Evolutionary conservation across 2,113 vertebrate species (phyloP).

Genomic region (Synchiropus splendidus): DNA sequence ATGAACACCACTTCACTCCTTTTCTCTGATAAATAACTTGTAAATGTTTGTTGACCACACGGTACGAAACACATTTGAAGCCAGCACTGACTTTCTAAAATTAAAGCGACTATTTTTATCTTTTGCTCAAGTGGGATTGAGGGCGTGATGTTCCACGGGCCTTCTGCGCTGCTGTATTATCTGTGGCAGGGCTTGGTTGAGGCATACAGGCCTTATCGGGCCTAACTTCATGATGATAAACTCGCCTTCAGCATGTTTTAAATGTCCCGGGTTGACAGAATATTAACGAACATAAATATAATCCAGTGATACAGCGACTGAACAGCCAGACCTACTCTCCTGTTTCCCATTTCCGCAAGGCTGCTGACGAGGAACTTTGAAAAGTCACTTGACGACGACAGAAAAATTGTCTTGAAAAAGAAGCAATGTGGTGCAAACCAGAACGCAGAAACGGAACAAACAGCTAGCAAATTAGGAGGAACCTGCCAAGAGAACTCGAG

Average conservation of each 20-base stretch:
- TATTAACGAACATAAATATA: conserved; percentile 33
- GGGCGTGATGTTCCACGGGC: no score
- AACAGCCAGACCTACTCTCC: conserved; percentile 2
- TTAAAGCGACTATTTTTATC: conserved; percentile 2
- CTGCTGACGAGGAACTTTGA: conserved; percentile 17
- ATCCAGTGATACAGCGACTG: conserved; percentile 4
- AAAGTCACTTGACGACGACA: background rate
- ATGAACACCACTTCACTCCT: no score
- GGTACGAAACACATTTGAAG: no score
- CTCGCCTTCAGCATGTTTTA: conserved; percentile 31
- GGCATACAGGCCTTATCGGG: conserved; percentile 8
- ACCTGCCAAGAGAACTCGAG: conserved; percentile 31
- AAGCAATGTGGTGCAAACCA: no score
- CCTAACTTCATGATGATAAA: conserved; percentile 21
- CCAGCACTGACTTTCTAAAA: no score
- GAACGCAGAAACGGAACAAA: no score
- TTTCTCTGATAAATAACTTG: no score
- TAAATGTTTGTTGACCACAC: no score
- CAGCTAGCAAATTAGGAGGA: conserved; percentile 44
- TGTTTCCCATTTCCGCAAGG: conserved; percentile 13
- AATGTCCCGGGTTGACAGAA: conserved; percentile 27
- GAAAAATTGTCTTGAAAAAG: no score
- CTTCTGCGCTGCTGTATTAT: no score
- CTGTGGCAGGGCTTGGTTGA: conserved; percentile 1
- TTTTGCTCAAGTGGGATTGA: conserved; percentile 1